These are phyloP conservation scores for Chrysogorgia sp. DNA, from an alignment of 92 coral and sea anemone genomes.

Conservation along the genomic window DNA sequence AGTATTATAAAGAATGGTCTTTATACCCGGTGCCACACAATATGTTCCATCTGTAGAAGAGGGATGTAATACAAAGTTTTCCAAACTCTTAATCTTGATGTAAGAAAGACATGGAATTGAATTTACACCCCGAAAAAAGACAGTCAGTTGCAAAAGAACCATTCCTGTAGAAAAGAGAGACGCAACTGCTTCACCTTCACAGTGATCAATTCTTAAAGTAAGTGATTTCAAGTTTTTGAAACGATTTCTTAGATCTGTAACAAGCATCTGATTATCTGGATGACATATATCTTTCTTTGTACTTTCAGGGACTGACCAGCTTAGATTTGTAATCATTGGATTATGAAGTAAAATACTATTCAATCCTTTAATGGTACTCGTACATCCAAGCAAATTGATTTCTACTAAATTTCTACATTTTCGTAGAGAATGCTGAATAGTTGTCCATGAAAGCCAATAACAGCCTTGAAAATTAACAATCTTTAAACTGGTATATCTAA, in stretches of 20 bases:
- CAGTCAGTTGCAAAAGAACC: constrained; percentile 2
- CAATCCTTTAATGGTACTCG: constrained; percentile 33
- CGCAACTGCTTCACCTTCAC: background rate
- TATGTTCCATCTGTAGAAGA: background rate
- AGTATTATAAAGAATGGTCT: background rate
- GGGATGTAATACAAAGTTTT: background rate
- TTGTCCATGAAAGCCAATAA: constrained; percentile 61
- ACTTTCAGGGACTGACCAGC: constrained; percentile 18
- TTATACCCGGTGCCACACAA: background rate
- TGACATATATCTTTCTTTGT: background rate
- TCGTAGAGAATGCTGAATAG: constrained; percentile 46
- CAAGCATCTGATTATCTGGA: background rate
- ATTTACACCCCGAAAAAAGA: background rate
- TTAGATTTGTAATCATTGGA: constrained; percentile 15
- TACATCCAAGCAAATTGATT: constrained; percentile 60
- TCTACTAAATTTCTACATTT: constrained; percentile 53
- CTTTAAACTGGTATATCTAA: constrained; percentile 31
- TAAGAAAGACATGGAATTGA: background rate
- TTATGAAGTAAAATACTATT: background rate
- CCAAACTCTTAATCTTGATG: background rate
- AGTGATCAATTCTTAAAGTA: constrained; percentile 7
- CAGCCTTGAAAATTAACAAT: constrained; percentile 59
- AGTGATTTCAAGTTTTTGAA: constrained; percentile 24
- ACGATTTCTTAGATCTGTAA: background rate
- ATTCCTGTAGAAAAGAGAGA: background rate